A percentile compares a stretch with the other conserved stretches of the same genome.
Conservation (phyloP, 30 jellyfish, hydroid and myxozoan species). For the Clytia hemisphaerica region DNA sequence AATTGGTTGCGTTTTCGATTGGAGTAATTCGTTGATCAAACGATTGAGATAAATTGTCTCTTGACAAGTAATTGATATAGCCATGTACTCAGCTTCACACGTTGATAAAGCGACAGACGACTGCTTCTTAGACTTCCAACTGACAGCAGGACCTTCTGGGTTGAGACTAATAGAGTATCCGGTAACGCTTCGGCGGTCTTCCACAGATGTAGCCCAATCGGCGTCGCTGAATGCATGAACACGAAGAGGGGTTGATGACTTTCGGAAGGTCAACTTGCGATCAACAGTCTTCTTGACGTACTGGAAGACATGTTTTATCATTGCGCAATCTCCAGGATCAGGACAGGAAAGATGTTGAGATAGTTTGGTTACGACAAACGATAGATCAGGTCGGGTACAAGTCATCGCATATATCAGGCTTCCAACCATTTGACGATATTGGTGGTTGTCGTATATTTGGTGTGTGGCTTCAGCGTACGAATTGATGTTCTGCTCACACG, state of each 20-base stretch:
- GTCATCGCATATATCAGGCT: conserved; percentile 29
- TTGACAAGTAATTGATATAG: conserved; percentile 18
- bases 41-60: too few species aligned
- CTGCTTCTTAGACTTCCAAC: conserved; percentile 41
- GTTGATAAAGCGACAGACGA: conserved; percentile 26
- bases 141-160: conserved; percentile 2
- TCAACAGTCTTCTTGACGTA: conserved; percentile 31
- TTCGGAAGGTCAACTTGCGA: too few species aligned
- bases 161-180: conserved; percentile 21
- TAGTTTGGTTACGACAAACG: neutral
- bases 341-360: conserved; percentile 28
- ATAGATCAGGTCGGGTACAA: conserved; percentile 39
- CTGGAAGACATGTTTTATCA: conserved; percentile 32
- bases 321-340: conserved; percentile 7
- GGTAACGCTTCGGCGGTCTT: conserved; percentile 16
- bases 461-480: conserved; percentile 18
- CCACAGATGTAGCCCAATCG: conserved; percentile 29
- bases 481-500: conserved; percentile 20
- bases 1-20: too few species aligned
- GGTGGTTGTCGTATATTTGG: conserved; percentile 1
- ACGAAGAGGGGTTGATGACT: neutral
- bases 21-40: too few species aligned
- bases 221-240: conserved; percentile 36
- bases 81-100: conserved; percentile 20
- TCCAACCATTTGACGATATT: conserved; percentile 25